Evolutionary conservation across 2,113 vertebrate species (phyloP), one percentile per base, ranked within the genome.

Genomic region (Phylloscopus trochilus): DNA sequence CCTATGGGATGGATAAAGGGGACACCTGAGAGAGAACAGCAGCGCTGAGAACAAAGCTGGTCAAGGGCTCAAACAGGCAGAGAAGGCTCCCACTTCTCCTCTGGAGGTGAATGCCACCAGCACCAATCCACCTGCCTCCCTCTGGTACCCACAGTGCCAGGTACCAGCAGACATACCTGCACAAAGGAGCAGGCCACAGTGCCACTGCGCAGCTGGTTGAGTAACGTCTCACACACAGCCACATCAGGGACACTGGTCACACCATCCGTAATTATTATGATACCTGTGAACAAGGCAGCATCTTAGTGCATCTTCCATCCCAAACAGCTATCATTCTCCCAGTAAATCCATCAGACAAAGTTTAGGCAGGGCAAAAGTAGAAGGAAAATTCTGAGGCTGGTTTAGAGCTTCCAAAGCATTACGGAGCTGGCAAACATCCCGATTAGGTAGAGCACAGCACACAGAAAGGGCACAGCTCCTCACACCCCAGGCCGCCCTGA

Each of bases 221-320:
- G 98, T 15, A 99, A 94, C 1, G 99, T 99, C 95, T 99, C 99
- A 31, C 99, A 99, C 64, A 99, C 98, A 2, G 99, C 98, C 39
- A 99, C 98, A 52, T 99, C 99, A 23, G 99, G 99, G 67, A 99
- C 99, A n/a, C 99, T 99, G 23, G 99, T 99, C 95, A 99, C 99
- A 17, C 99, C 99, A 69, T 99, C 99, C 7, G 99, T 99, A 95
- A 99, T 99, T 69, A 99, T 98, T 63, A 99, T 99, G 93, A 99
- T 99, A 60, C 99, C 99, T 99, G 94, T 8, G 76, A 94, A 93
- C 13, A 90, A 56, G 35, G 55, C 56, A 90, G 26, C 35, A 81
- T 31, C 52, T 94, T 7, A 89, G 76, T 35, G 41, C 30, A 82
- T 17, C 66, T 20, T 75, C 69, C 60, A 49, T 18, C 55, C 70